Evolutionary conservation across 2,797 vertebrate genomes (phyloP).

Genomic region (Alosa sapidissima): DNA sequence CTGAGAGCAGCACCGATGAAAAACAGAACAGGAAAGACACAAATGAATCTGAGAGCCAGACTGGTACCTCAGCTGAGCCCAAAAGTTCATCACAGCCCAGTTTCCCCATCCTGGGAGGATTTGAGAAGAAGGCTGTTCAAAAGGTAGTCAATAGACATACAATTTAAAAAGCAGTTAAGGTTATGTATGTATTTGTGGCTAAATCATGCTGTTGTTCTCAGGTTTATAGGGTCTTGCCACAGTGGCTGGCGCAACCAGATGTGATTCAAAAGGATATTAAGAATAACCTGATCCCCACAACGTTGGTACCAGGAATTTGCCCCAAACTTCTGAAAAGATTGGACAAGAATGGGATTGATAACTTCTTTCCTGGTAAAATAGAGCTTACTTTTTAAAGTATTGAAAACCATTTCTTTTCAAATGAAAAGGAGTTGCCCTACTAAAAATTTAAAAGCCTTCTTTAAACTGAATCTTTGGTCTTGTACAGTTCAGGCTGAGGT

Average conservation of each 20-base stretch:
- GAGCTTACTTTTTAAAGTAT: background rate
- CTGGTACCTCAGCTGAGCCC: background rate
- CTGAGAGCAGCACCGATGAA: background rate
- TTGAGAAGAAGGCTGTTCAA: constrained; percentile 67
- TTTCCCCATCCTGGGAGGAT: constrained; percentile 77
- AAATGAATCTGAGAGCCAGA: constrained; percentile 21
- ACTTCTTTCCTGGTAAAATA: constrained; percentile 88
- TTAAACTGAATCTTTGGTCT: background rate
- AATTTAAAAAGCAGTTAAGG: background rate
- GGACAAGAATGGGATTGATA: constrained; percentile 76
- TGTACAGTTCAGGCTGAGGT: constrained; percentile 87
- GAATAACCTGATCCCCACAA: constrained; percentile 74
- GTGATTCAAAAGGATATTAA: constrained; percentile 80
- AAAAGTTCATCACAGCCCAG: constrained; percentile 46
- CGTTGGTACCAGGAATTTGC: constrained; percentile 74
- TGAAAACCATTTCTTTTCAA: background rate
- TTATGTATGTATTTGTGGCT: background rate
- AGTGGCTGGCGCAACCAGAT: constrained; percentile 87
- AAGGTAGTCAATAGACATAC: constrained; percentile 73
- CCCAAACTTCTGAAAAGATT: constrained; percentile 78
- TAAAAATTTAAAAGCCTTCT: background rate
- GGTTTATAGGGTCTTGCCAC: constrained; percentile 85
- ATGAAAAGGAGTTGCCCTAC: background rate
- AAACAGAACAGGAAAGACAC: background rate
- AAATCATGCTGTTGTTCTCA: constrained; percentile 48